Conservation (phyloP, 2,113 vertebrate species). For the Holacanthus passer region DNA sequence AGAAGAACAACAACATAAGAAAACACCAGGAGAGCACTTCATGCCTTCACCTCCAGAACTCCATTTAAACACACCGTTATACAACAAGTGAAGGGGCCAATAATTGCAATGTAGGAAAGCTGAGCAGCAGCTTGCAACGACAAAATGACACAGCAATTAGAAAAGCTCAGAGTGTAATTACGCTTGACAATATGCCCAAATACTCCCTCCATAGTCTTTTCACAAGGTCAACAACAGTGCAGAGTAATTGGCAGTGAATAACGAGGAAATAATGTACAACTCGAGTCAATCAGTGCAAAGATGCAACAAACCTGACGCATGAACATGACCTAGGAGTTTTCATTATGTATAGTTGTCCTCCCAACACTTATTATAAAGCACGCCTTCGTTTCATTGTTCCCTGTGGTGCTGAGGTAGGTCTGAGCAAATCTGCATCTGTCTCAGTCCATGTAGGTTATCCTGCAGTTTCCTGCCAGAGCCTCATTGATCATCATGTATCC, state of each 20-base stretch:
- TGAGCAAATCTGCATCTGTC: constrained; percentile 2
- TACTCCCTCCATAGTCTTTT: constrained; percentile 27
- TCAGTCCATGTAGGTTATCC: not conserved
- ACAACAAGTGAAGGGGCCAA: not conserved
- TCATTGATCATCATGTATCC: constrained; percentile 28
- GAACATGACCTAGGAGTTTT: too few relatives aligned
- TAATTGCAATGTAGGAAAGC: constrained; percentile 18
- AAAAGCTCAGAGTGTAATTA: constrained; percentile 58
- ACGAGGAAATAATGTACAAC: constrained; percentile 36
- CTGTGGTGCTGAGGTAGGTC: not conserved
- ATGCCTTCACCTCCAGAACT: constrained; percentile 3
- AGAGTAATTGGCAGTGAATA: not conserved
- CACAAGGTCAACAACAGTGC: constrained; percentile 38
- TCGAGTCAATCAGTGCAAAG: constrained; percentile 9
- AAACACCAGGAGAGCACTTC: not conserved
- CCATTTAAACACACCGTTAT: not conserved
- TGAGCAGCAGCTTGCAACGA: constrained; percentile 15
- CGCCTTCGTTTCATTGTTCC: not conserved
- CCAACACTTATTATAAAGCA: not conserved
- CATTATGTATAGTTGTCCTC: too few relatives aligned
- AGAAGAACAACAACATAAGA: too few relatives aligned
- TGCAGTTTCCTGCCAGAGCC: constrained; percentile 14
- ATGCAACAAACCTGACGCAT: not conserved
- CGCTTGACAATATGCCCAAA: constrained; percentile 45
- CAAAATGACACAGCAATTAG: constrained; percentile 62